Percentiles rank a stretch among this genome's conserved stretches.
These are phyloP conservation scores for Leptatherina wallacei DNA, from an alignment of 2,797 vertebrate species.

Conservation along the genomic window DNA sequence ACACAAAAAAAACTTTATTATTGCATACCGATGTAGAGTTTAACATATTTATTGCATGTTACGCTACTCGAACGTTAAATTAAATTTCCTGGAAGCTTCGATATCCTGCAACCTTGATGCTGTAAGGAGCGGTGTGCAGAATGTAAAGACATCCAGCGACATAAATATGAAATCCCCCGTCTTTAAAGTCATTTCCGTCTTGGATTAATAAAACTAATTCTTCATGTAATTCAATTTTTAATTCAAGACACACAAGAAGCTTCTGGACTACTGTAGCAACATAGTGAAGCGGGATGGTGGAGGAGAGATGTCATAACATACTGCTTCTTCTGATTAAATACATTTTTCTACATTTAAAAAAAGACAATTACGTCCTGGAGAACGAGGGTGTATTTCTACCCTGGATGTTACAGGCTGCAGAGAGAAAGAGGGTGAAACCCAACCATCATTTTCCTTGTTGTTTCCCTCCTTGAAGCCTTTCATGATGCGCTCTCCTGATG, in stretches of 20 bases:
- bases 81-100: not conserved
- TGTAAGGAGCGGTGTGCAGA: not conserved
- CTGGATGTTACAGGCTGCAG: not conserved
- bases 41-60: too few relatives aligned
- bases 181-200: not conserved
- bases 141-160: not conserved
- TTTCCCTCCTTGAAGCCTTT: slow-evolving; percentile 23
- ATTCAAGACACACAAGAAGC: not conserved
- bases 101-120: not conserved
- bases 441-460: not conserved
- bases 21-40: too few relatives aligned
- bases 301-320: not conserved
- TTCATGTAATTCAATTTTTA: not conserved
- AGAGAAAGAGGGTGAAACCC: not conserved
- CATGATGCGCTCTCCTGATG: slow-evolving; percentile 5
- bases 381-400: not conserved
- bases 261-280: not conserved
- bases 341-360: not conserved
- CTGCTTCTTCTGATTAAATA: not conserved
- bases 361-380: not conserved
- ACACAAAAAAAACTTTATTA: too few relatives aligned
- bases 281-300: not conserved
- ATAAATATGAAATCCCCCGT: not conserved
- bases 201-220: not conserved
- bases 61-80: too few relatives aligned